Conservation (phyloP, 2,113 vertebrate genomes). For the Aspidoscelis tigris region DNA sequence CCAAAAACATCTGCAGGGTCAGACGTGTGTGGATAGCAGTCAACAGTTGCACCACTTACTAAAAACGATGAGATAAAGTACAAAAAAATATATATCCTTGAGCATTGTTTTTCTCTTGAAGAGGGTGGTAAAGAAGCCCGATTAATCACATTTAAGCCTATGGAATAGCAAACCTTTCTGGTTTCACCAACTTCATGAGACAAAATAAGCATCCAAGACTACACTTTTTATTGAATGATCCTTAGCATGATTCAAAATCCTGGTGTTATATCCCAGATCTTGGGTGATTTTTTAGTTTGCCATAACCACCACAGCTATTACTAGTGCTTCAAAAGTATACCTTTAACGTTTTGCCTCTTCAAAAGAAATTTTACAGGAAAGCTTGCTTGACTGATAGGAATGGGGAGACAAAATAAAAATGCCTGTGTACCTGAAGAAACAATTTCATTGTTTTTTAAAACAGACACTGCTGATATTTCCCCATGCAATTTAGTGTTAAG, state of each 20-base stretch:
- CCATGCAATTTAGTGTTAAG: background rate
- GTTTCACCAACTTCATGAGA: background rate
- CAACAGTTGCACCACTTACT: background rate
- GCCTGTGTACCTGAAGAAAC: background rate
- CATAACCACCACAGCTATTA: background rate
- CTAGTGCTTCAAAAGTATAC: background rate
- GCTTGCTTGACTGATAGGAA: background rate
- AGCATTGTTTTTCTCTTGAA: background rate
- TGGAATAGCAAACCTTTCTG: background rate
- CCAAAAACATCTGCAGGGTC: too few species aligned
- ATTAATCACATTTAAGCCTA: background rate
- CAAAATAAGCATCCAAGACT: background rate
- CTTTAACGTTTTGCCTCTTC: background rate
- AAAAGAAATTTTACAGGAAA: background rate
- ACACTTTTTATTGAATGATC: background rate
- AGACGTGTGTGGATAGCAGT: background rate
- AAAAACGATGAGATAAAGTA: background rate
- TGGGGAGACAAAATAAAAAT: background rate
- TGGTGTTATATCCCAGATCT: background rate
- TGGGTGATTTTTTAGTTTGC: background rate
- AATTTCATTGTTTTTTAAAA: background rate
- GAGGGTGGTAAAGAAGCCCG: background rate
- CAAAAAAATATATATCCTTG: constrained; percentile 6
- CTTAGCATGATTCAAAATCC: background rate
- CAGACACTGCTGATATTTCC: background rate